Conservation (phyloP, 2,888 invertebrate genomes). For the Leptopilina syphax region DNA sequence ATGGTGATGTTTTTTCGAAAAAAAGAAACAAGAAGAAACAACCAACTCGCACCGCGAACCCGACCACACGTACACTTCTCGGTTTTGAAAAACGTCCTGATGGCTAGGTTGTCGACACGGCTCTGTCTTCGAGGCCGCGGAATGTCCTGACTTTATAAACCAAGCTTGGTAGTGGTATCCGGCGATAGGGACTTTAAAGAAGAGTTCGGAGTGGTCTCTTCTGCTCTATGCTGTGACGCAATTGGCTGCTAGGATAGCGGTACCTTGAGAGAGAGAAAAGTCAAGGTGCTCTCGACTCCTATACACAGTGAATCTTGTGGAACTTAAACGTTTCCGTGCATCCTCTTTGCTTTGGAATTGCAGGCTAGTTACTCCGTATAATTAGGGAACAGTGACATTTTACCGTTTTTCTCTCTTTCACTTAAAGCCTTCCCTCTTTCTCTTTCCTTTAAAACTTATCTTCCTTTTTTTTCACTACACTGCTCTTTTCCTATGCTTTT, state of each 20-base stretch:
- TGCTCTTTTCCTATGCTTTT: neutral
- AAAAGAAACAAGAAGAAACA: constrained; percentile 21
- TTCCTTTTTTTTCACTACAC: neutral
- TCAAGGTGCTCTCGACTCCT: constrained; percentile 22
- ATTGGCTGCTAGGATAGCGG: constrained; percentile 68
- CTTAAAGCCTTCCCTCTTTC: constrained; percentile 24
- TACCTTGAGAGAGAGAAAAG: constrained; percentile 54
- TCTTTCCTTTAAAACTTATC: neutral
- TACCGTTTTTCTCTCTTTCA: constrained; percentile 57
- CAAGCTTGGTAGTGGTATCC: constrained; percentile 64
- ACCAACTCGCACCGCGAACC: constrained; percentile 48
- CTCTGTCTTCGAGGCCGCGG: constrained; percentile 74
- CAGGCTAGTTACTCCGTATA: constrained; percentile 66
- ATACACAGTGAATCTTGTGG: constrained; percentile 20
- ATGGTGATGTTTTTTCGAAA: neutral
- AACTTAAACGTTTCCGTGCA: constrained; percentile 30
- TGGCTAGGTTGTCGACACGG: constrained; percentile 75
- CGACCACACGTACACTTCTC: constrained; percentile 65
- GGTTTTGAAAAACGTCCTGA: constrained; percentile 67
- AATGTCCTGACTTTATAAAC: constrained; percentile 76
- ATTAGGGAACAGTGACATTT: constrained; percentile 66
- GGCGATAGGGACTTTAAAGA: constrained; percentile 61
- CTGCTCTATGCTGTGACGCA: constrained; percentile 56
- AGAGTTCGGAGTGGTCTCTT: constrained; percentile 64
- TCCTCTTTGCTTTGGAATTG: constrained; percentile 34